Conservation (phyloP, 2,797 vertebrate species). For the Podarcis lilfordi region DNA sequence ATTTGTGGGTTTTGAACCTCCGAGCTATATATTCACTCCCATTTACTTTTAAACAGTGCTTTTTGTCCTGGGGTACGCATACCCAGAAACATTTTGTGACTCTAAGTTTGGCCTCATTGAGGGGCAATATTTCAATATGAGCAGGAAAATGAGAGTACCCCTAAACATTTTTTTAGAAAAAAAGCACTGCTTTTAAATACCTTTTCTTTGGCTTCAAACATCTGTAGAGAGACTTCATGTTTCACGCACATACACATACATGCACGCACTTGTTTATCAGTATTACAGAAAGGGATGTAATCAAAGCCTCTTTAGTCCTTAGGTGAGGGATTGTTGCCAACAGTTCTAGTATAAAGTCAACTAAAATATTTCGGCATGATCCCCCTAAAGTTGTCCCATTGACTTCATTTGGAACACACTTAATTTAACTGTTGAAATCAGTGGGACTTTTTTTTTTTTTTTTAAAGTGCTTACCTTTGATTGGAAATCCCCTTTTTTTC, state of each 20-base stretch:
- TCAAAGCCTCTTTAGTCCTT: background rate
- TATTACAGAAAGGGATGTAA: slow-evolving; percentile 11
- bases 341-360: slow-evolving; percentile 10
- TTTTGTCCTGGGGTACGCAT: too few relatives aligned
- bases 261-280: background rate
- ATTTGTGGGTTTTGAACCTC: background rate
- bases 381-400: background rate
- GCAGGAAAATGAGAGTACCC: too few relatives aligned
- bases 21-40: background rate
- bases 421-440: background rate
- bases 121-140: too few relatives aligned
- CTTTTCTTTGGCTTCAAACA: background rate
- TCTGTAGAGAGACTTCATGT: background rate
- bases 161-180: too few relatives aligned
- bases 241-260: background rate
- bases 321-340: background rate
- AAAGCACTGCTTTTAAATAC: background rate
- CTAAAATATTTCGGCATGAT: background rate
- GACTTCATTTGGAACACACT: background rate
- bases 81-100: too few relatives aligned
- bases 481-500: background rate
- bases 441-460: background rate
- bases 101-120: too few relatives aligned
- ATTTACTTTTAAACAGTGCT: background rate
- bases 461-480: background rate